These are phyloP conservation scores for Aproaerema taeniolella DNA, from an alignment of 2,888 invertebrate genomes.

Conservation along the genomic window DNA sequence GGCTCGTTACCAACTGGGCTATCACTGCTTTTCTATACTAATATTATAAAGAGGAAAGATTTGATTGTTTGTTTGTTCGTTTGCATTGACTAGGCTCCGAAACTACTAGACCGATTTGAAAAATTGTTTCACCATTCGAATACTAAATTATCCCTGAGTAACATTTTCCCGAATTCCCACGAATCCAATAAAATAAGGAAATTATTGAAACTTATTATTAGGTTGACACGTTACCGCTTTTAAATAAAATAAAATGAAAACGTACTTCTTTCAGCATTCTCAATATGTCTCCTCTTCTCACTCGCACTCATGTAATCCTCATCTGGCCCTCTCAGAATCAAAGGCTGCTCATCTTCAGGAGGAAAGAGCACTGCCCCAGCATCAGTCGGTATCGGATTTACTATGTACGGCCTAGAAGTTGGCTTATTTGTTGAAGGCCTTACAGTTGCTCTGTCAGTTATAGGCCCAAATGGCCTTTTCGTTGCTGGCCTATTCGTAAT, in stretches of 20 bases:
- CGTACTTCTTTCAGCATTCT: slow-evolving; percentile 57
- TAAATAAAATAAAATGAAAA: slow-evolving; percentile 16
- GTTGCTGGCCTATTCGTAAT: slow-evolving; percentile 47
- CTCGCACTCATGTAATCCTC: slow-evolving; percentile 50
- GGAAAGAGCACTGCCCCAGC: slow-evolving; percentile 23
- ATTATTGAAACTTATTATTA: no score
- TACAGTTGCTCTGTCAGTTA: slow-evolving; percentile 18
- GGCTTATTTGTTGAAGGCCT: neutral
- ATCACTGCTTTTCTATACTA: no score
- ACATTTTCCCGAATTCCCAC: no score
- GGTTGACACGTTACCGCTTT: no score
- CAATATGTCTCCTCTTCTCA: slow-evolving; percentile 44
- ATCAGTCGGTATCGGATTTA: slow-evolving; percentile 22
- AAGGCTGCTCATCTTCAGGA: slow-evolving; percentile 28
- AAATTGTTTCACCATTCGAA: no score
- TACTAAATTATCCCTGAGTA: no score
- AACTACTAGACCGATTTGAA: no score
- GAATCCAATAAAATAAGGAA: no score
- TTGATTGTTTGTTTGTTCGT: no score
- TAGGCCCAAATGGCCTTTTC: slow-evolving; percentile 22
- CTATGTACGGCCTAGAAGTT: slow-evolving; percentile 14
- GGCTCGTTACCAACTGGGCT: no score
- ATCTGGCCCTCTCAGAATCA: slow-evolving; percentile 44
- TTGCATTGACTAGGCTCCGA: no score
- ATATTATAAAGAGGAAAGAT: no score